Evolutionary conservation across 2,797 vertebrate species (phyloP), one percentile per base, ranked within the genome.

Genomic region (Sylvia borin): DNA sequence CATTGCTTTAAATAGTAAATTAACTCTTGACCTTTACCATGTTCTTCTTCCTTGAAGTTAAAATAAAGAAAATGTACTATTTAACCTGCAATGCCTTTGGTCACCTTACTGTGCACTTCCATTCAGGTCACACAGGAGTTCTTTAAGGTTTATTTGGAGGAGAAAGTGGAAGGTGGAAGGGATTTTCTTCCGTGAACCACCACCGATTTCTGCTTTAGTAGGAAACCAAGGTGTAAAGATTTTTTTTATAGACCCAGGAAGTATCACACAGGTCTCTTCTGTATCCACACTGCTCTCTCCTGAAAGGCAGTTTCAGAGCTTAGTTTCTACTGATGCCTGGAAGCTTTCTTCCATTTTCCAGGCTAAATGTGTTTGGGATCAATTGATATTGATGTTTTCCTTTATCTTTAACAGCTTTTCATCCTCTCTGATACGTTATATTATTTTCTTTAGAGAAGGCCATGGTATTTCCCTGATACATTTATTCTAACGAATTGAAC

Each of bases 321-420:
- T 29, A 7, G 13, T 16, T 85, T 38, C 54, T 53, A 34, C 64
- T 47, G 40, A 76, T 94, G 68, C 71, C 61, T 92, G 45, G n/a
- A 79, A 95, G 53, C 66, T 87, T 86, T 83, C 80, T 88, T 92
- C 70, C 55, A 81, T 45, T 88, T 92, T 87, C 42, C n/a, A 74
- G 29, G 51, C 34, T 71, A 76, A 85, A 91, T 76, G 64, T 68
- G 45, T 85, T 89, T 79, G 8, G 43, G 36, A 89, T 79, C 86
- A 87, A 70, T 91, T 92, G 47, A 42, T 70, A 78, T n/a, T 18
- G 58, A 92, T 72, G 77, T 19, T 66, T 86, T 86, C 62, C 62
- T 75, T 58, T 34, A 32, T 67, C 15, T 66, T 90, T 88, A 84
- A 73, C 32, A 82, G 72, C 42, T 73, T 74, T 86, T 72, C 24